A percentile compares a stretch with the other conserved stretches of the same genome.
These are phyloP conservation scores for Umimayanthus chanpuru DNA, from an alignment of 92 coral and sea anemone genomes.

Conservation along the genomic window DNA sequence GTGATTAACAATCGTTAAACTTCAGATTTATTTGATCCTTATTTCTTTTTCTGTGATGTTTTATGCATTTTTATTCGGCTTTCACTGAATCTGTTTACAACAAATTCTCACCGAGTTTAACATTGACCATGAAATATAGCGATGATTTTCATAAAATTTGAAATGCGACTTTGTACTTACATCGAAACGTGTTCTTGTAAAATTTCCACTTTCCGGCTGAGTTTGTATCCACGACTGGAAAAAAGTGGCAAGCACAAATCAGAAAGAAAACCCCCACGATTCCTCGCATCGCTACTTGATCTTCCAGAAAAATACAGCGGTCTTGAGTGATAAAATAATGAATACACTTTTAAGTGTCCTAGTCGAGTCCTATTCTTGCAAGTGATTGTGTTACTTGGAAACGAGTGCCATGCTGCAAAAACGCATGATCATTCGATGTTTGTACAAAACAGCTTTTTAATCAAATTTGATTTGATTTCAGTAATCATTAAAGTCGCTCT, in stretches of 20 bases:
- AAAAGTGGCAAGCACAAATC: neutral
- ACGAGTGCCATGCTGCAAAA: neutral
- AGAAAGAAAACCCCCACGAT: neutral
- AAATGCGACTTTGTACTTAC: neutral
- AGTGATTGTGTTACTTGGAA: conserved; percentile 1
- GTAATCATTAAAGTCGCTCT: neutral
- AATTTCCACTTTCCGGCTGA: neutral
- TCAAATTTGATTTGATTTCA: conserved; percentile 1
- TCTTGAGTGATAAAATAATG: neutral
- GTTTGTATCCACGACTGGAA: neutral
- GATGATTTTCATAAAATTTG: neutral
- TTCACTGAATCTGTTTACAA: too few species aligned
- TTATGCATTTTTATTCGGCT: too few species aligned
- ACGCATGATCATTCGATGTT: conserved; percentile 15
- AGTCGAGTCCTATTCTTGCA: neutral
- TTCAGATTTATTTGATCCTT: too few species aligned
- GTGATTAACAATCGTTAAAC: too few species aligned
- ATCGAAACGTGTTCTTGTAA: conserved; percentile 33
- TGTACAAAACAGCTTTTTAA: neutral
- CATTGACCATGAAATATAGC: neutral
- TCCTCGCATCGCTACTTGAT: conserved; percentile 6
- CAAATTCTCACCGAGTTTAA: neutral
- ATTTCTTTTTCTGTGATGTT: too few species aligned
- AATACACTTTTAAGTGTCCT: neutral
- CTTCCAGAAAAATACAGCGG: neutral